phyloP scores from a whole-genome alignment of 2,797 vertebrate genomes.

The Delichon dasypus region DNA sequence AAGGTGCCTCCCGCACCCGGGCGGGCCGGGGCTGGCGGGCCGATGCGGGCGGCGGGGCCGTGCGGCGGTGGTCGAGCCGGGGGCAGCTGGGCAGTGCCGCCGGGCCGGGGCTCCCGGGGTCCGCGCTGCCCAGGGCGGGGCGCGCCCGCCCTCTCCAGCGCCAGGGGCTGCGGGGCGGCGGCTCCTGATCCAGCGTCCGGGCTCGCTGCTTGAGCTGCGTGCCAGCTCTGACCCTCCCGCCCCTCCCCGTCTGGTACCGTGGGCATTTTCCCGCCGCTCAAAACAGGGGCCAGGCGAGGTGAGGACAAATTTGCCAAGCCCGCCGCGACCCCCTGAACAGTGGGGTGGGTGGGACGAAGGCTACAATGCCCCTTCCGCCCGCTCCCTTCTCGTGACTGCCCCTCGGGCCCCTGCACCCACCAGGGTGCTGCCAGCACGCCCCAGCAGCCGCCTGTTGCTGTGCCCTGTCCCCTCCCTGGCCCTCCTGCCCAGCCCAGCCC shows the following conservation, averaged over 20 bases:
- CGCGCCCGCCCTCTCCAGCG: background rate
- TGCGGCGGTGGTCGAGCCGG: fast-evolving
- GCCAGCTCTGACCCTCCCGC: background rate
- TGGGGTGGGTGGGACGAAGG: background rate
- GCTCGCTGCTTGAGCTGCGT: background rate
- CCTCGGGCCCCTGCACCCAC: background rate
- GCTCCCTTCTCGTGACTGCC: background rate
- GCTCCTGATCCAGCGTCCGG: background rate
- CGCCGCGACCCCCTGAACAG: background rate
- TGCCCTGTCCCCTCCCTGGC: background rate
- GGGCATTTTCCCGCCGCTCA: background rate
- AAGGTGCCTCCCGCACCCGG: background rate
- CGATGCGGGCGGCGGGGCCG: background rate
- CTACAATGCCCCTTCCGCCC: background rate
- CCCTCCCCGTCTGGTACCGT: fast-evolving
- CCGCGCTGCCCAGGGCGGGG: background rate
- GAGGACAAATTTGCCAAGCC: background rate
- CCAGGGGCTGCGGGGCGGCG: background rate
- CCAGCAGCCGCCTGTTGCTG: background rate
- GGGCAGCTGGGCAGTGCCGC: background rate
- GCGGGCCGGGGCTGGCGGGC: background rate
- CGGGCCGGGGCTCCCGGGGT: background rate
- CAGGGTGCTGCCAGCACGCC: background rate
- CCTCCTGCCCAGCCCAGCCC: background rate
- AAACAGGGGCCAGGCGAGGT: background rate